Percentiles rank a stretch among this genome's conserved stretches.
Evolutionary conservation across 1,140 invertebrate genomes (phyloP).

Genomic region (Mamestra configurata): DNA sequence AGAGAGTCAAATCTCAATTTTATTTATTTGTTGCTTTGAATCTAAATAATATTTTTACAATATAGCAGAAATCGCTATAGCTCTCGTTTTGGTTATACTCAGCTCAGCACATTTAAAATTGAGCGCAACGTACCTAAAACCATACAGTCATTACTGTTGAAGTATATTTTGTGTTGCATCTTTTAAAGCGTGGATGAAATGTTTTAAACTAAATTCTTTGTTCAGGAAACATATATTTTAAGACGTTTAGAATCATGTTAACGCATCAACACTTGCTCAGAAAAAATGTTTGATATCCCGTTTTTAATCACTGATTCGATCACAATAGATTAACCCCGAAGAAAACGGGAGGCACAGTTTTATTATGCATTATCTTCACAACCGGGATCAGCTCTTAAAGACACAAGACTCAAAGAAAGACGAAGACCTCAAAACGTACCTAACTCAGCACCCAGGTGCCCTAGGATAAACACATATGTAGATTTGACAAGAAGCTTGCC

Average conservation of each 20-base stretch:
- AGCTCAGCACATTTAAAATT: background rate
- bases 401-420: background rate
- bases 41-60: too few species aligned
- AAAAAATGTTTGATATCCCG: background rate
- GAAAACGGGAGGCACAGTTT: background rate
- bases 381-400: background rate
- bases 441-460: background rate
- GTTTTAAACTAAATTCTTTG: background rate
- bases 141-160: slow-evolving; percentile 44
- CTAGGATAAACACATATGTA: background rate
- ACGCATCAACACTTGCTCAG: slow-evolving; percentile 15
- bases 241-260: slow-evolving; percentile 21
- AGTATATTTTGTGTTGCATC: slow-evolving; percentile 60
- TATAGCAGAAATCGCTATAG: too few species aligned
- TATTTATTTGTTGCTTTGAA: too few species aligned
- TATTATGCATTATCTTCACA: background rate
- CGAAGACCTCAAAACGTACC: background rate
- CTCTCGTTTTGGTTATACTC: background rate
- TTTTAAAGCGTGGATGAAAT: slow-evolving; percentile 57
- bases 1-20: background rate
- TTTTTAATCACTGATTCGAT: background rate
- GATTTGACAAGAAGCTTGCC: background rate
- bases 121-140: background rate
- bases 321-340: too few species aligned
- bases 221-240: background rate